phyloP scores from a whole-genome alignment of 2,888 invertebrate genomes.

The Actias luna region DNA sequence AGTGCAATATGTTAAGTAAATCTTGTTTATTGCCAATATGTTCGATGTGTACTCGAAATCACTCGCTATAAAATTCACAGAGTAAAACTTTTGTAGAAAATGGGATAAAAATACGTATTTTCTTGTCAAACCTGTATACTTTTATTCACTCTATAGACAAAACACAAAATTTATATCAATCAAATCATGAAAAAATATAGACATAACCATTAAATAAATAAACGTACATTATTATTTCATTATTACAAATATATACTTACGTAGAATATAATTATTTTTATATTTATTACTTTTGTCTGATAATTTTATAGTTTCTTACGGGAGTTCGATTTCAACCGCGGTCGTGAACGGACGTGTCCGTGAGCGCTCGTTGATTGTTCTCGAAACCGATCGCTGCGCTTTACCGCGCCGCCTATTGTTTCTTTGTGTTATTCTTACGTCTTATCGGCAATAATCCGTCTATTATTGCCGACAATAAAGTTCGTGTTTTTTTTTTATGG shows the following conservation, averaged over 20 bases:
- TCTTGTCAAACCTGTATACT: neutral
- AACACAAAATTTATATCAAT: too few relatives aligned
- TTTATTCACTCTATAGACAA: too few relatives aligned
- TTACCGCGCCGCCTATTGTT: too few relatives aligned
- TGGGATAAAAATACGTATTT: constrained; percentile 4
- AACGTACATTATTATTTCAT: neutral
- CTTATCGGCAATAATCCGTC: too few relatives aligned
- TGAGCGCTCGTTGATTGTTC: too few relatives aligned
- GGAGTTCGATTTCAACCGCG: too few relatives aligned
- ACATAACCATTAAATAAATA: neutral
- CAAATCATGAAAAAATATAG: neutral
- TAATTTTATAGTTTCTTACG: neutral
- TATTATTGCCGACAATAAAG: too few relatives aligned
- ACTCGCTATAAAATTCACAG: constrained; percentile 8
- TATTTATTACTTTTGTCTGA: neutral
- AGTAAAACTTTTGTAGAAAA: constrained; percentile 3
- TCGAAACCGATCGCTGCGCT: too few relatives aligned
- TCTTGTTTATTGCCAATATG: constrained; percentile 13
- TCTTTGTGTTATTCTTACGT: too few relatives aligned
- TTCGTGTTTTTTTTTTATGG: too few relatives aligned
- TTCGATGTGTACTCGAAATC: constrained; percentile 10
- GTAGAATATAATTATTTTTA: neutral
- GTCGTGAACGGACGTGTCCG: too few relatives aligned
- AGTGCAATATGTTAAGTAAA: constrained; percentile 10
- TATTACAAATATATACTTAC: neutral